phyloP scores from a whole-genome alignment of 2,797 vertebrate species.

The Tragelaphus eurycerus region DNA sequence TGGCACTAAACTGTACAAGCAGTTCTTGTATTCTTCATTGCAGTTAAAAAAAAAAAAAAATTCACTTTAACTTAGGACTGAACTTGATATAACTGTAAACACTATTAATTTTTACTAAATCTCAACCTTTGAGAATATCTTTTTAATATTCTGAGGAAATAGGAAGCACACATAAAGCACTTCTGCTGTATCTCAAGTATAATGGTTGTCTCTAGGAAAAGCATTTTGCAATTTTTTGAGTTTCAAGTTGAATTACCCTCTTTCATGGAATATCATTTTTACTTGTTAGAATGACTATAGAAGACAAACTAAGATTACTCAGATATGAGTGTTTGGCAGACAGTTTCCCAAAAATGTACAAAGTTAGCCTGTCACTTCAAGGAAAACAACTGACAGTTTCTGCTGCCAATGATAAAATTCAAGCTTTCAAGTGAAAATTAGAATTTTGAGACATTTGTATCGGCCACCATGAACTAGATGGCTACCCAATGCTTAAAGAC shows the following conservation, averaged over 20 bases:
- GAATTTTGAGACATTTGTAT: conserved; percentile 63
- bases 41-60: neutral
- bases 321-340: conserved; percentile 56
- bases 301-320: conserved; percentile 59
- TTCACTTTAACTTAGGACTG: neutral
- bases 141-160: neutral
- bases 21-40: neutral
- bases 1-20: neutral
- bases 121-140: neutral
- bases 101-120: conserved; percentile 29
- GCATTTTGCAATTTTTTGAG: neutral
- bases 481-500: conserved; percentile 36
- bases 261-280: conserved; percentile 38
- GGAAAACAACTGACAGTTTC: conserved; percentile 62
- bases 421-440: conserved; percentile 65
- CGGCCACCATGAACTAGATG: conserved; percentile 54
- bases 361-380: conserved; percentile 67
- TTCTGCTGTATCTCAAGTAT: neutral
- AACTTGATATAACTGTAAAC: neutral
- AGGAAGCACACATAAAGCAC: neutral
- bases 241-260: conserved; percentile 37
- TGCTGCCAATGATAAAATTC: conserved; percentile 67
- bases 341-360: conserved; percentile 68
- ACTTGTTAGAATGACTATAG: conserved; percentile 56
- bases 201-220: neutral